Base-by-base conservation (phyloP, 2,888 invertebrate species). In the Cryptophagus acutangulus region DNA sequence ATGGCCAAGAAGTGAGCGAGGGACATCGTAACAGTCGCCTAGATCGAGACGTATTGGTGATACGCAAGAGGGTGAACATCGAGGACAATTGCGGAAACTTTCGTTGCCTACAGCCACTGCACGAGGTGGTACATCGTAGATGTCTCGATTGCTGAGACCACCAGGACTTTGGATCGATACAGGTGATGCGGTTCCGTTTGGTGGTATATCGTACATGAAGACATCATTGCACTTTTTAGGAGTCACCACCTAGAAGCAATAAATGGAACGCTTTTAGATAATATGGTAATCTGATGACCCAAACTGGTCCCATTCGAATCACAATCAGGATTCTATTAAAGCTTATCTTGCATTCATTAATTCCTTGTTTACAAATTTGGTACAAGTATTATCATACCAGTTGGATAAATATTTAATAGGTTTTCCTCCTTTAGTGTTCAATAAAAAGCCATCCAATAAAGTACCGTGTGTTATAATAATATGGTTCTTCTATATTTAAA, bases 201-300 rank as follows among this genome's bases (percentile, higher is more conserved):
- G 74, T 46, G 80, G 77, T 62, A 78, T 73, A 66, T 83, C 82
- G 69, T 84, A 84, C 48, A 82, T 69, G 67, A 81, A 84, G 33
- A 83, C 80, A 66, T 84, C 83, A 56, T 84, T 83, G 67, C 78
- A 78, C 66, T 81, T 79, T 65, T 82, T 81, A 24, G 83, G 82
- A 42, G 81, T 81, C 48, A 82, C 73, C 46, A 81, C 81, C 81
- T 82, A 70, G 10, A 74, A 68, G 38, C 17, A 41, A 60, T 38
- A 48, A 43, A 46, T 3, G 26, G 4, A n/a, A n/a, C n/a, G n/a
- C n/a, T n/a, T n/a, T n/a, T n/a, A n/a, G n/a, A n/a, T n/a, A n/a
- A n/a, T n/a, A n/a, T n/a, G n/a, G n/a, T n/a, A n/a, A n/a, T n/a
- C n/a, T n/a, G n/a, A n/a, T n/a, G n/a, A n/a, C n/a, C n/a, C n/a